Percentiles rank a stretch among this genome's conserved stretches.
Conservation (phyloP, 2,113 vertebrate species). For the Ictidomys tridecemlineatus region DNA sequence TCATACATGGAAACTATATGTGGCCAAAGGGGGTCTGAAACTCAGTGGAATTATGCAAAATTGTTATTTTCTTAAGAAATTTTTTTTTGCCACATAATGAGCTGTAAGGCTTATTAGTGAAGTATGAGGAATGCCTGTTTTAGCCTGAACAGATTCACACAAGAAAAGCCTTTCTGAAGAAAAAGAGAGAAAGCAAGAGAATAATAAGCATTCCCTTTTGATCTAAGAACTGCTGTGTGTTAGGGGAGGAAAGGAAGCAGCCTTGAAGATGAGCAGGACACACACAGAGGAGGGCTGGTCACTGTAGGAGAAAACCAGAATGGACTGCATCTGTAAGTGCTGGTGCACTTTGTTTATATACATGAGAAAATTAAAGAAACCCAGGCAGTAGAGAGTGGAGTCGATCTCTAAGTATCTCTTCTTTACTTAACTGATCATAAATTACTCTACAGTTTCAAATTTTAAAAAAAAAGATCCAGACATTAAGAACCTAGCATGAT, state of each 20-base stretch:
- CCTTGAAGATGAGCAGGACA: fast-evolving
- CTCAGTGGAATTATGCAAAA: background rate
- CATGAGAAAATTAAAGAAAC: background rate
- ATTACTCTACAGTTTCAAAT: background rate
- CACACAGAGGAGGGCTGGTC: too few species aligned
- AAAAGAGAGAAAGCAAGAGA: background rate
- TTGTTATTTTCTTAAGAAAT: conserved; percentile 46
- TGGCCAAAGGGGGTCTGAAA: conserved; percentile 28
- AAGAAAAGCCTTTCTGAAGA: conserved; percentile 15
- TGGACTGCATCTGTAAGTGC: background rate
- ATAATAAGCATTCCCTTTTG: background rate
- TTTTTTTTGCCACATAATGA: conserved; percentile 26
- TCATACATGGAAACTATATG: conserved; percentile 50
- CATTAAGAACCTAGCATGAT: background rate
- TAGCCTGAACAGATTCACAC: conserved; percentile 39
- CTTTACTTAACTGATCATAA: background rate
- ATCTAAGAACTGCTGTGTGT: fast-evolving
- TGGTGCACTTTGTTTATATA: background rate
- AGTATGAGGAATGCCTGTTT: conserved; percentile 24
- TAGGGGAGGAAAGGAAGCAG: background rate
- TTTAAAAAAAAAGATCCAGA: conserved; percentile 26
- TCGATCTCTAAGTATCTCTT: background rate
- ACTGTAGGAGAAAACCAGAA: background rate
- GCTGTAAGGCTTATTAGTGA: conserved; percentile 52
- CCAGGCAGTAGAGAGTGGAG: background rate